A percentile compares a stretch with the other conserved stretches of the same genome.
These are phyloP conservation scores for Carettochelys insculpta DNA, from an alignment of 2,113 vertebrate species.

Conservation along the genomic window DNA sequence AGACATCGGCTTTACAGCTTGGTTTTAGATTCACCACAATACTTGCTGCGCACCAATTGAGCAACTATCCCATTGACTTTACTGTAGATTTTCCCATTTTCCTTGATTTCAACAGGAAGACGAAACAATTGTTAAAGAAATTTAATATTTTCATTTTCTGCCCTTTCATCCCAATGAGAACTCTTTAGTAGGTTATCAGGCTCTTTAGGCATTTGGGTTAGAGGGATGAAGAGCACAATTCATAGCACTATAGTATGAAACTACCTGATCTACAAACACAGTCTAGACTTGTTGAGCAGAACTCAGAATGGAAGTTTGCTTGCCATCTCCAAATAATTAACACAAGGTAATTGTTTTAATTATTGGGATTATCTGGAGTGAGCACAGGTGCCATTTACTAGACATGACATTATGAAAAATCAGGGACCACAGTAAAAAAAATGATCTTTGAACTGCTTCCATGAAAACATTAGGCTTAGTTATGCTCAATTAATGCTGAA, in stretches of 20 bases:
- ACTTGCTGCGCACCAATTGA: no score
- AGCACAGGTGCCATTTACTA: background rate
- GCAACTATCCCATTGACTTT: no score
- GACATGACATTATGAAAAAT: background rate
- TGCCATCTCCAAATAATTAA: background rate
- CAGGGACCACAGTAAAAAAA: background rate
- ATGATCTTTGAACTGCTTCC: background rate
- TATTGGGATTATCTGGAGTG: background rate
- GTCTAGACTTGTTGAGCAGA: background rate
- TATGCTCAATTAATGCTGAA: background rate
- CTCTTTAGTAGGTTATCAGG: no score
- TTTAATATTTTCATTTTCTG: background rate
- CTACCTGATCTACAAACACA: background rate
- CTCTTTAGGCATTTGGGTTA: background rate
- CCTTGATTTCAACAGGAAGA: no score
- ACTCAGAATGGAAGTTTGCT: background rate
- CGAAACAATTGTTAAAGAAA: background rate
- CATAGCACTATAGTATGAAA: background rate
- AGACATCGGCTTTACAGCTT: no score
- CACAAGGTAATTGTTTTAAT: background rate
- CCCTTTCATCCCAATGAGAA: background rate
- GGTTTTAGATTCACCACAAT: no score
- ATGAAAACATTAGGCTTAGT: background rate
- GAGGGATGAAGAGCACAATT: background rate
- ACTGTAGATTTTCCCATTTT: no score